Evolutionary conservation across 2,797 vertebrate genomes (phyloP), one percentile per base, ranked within the genome.

Genomic region (Apogon talboti): DNA sequence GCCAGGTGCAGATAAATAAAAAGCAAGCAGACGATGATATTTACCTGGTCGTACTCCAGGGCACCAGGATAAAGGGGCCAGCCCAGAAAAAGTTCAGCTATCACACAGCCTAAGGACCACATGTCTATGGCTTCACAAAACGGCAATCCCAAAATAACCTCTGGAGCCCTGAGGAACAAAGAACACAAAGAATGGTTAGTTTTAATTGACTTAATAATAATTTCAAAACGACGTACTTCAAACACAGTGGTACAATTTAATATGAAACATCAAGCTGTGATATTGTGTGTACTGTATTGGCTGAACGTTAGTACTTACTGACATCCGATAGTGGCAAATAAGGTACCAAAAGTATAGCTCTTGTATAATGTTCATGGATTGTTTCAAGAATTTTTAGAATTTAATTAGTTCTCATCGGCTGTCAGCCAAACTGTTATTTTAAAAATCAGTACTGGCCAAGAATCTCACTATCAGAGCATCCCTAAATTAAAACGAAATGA

Each of bases 81-180:
- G 88, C 98, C 98, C 84, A 99, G 95, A 91, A 99, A 99, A 71
- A 99, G 94, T 89, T 99, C 98, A 49, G 98, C 97, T 83, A 99
- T 98, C 93, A 99, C 98, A 89, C 98, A 99, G 85, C 98, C 98
- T 79, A 99, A 87, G 3, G 98, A 99, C 98, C 98, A 99, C 98
- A 99, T 98, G 93, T 99, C 98, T 96, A 99, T 99, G 96, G 98
- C 98, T 98, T 99, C 98, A 96, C 96, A 96, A 95, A 99, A 99
- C 54, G 96, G 96, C 94, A 99, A 95, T 87, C 98, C 98, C 95
- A 99, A 94, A 94, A 99, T 99, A 91, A 99, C 98, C 94, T 99
- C 98, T 80, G 98, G 98, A 92, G 98, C 98, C 95, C 98, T 99
- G 92, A 65, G 92, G 92, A 87, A 62, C 4, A 80, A 30, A 83